Base-by-base conservation (phyloP, 1,140 invertebrate species). In the Leptoteleia sp. region DNA sequence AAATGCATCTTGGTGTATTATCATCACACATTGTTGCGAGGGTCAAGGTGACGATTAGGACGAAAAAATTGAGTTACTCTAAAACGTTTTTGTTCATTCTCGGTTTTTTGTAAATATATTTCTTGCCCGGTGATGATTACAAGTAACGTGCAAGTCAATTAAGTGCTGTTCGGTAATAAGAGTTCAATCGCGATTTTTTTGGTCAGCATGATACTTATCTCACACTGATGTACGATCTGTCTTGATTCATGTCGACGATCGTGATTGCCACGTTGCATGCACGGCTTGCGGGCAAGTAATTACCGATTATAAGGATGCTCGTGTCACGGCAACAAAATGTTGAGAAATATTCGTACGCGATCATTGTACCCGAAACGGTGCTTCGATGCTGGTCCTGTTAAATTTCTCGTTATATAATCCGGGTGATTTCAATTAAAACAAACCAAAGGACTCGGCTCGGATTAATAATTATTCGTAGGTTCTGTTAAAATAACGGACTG, bases 271-370 rank as follows among this genome's bases (percentile, higher is more conserved):
- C 59, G 65, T 77, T 77, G 64, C 43, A 42, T 65, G 65, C 64
- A 77, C 17, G 43, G 59, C 65, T 71, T 42, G 48, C 57, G 65
- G 65, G 57, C 47, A 65, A 71, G 59, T 77, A 77, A 76, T 76
- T 71, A 71, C 65, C 65, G 75, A 77, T 77, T 77, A 71, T 71
- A 65, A 59, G 75, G 65, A 77, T 77, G 65, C 57, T 65, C 59
- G 27, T 77, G 75, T 77, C 65, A 59, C 29, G 59, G 50, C 38
- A 43, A 45, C 38, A 40, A 50, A 65, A 64, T 13, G 52, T 45
- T 65, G 35, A 65, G 37, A 29, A 73, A 64, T 31, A 59, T 40
- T 40, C 13, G 12, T 6, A 5, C 27, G 13, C 38, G 25, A 68
- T 48, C 31, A 37, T 48, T 68, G 48, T 48, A 22, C 16, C 3